Conservation (phyloP, 1,140 invertebrate species). For the Drosophila saltans region DNA sequence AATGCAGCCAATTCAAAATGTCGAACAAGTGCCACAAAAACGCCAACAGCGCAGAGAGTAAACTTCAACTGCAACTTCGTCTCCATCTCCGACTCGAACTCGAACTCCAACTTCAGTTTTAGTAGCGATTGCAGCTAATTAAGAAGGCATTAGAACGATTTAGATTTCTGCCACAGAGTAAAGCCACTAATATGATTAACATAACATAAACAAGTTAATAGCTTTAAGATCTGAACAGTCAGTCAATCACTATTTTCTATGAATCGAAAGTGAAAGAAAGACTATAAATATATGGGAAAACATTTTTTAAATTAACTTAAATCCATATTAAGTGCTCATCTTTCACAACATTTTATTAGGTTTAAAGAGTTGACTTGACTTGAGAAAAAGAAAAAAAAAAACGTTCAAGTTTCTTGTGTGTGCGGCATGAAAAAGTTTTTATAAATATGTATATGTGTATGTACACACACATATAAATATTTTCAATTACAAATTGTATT, state of each 20-base stretch:
- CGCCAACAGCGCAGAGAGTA: conserved; percentile 18
- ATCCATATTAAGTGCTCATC: no score
- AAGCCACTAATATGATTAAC: not conserved
- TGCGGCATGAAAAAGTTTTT: conserved; percentile 7
- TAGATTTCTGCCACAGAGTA: not conserved
- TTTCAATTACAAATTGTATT: conserved; percentile 81
- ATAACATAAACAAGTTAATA: no score
- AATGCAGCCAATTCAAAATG: conserved; percentile 77
- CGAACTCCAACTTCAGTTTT: not conserved
- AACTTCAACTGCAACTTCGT: not conserved
- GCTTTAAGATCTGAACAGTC: no score
- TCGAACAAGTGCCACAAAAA: conserved; percentile 69
- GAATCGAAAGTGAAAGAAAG: no score
- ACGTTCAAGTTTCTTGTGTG: conserved; percentile 46
- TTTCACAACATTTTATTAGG: no score
- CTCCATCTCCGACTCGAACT: conserved; percentile 12
- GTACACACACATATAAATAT: conserved; percentile 49
- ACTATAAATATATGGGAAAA: no score
- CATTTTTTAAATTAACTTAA: no score
- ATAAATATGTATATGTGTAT: not conserved
- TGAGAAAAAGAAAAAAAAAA: not conserved
- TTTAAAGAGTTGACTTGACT: no score
- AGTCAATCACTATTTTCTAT: no score
- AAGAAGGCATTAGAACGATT: conserved; percentile 69
- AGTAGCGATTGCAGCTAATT: conserved; percentile 54